Evolutionary conservation across 1,140 invertebrate genomes (phyloP), one percentile per base, ranked within the genome.

Genomic region (Muscidifurax raptorellus): DNA sequence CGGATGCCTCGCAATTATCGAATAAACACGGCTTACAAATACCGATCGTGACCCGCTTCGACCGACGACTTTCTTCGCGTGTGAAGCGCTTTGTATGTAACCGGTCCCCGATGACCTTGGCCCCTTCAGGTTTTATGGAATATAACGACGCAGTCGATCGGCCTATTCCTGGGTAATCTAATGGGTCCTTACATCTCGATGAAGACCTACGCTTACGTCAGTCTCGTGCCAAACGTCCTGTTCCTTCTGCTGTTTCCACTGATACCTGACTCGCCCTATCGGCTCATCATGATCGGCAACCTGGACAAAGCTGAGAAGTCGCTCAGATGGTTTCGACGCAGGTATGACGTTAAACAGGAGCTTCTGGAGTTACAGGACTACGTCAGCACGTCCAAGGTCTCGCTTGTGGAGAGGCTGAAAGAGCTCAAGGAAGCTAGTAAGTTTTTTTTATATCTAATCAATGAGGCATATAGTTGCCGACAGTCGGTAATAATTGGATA

Each of bases 231-330:
- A 36, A 93, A 93, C 80, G 86, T 92, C 25, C 74, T 94, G 27
- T 93, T 93, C 82, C 88, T 94, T 47, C 28, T 93, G n/a, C 84
- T 93, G 6, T 92, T 94, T 89, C 85, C 91, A 6, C 80, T 92
- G 18, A 91, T 94, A 80, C 94, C 95, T 5, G 95, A 95, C 89
- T 94, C 94, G 25, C 95, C 95, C 12, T 90, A 92, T 77, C 89
- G 92, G 87, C 88, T 91, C 78, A 86, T 93, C 15, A 82, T 89
- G 32, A 88, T 86, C 0, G 90, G 89, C 7, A 47, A 91, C 52
- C 36, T 91, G 13, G 85, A 86, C 32, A 86, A 90, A 64, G 92
- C 93, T 1, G 91, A 93, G 85, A 87, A 89, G 69, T 92, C 92
- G 22, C 88, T 93, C 32, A 88, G 88, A 47, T 93, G 92, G 91